Evolutionary conservation across 2,113 vertebrate genomes (phyloP), one percentile per base, ranked within the genome.

Genomic region (Probosciger aterrimus): DNA sequence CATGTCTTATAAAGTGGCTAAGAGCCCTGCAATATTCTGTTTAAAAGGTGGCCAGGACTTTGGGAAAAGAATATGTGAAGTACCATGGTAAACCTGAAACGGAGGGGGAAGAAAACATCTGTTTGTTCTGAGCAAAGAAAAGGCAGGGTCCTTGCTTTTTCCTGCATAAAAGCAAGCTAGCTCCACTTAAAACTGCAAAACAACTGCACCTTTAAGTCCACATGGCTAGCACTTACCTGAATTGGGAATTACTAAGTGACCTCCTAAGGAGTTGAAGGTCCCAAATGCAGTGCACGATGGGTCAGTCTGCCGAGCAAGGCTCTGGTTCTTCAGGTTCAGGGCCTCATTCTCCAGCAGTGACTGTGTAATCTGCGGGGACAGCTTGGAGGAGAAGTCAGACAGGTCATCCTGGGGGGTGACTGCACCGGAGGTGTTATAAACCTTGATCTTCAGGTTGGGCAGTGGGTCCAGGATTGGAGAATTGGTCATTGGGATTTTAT

Each of bases 401-500:
- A 99, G 98, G 71, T 99, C 99, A 39, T 99, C 99, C 96, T 99
- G 99, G 3, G 99, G 99, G 4, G 99, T 99, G 92, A 99, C 98
- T 52, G 99, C 97, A 2, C 98, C 98, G 0, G 99, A 98, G 5
- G 98, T 99, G 95, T 99, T 99, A 86, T 98, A 99, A 41, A 99
- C 99, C 97, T 99, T 99, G 97, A 99, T 99, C 97, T 99, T 99
- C 97, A 99, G 87, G 97, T 99, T 99, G 60, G 99, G 99, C 44
- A 99, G 97, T 0, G 99, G 99, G 91, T 99, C 99, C 83, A 99
- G 98, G 76, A 99, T 98, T 3, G 99, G 99, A 59, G 99, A 99
- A 96, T 99, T 99, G 94, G 99, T 99, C 99, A 99, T 99, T 52
- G 99, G 98, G 88, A 99, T 99, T 97, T 99, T 99, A 97, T 99